Evolutionary conservation across 1,140 invertebrate species (phyloP).

Genomic region (Coelopa frigida): DNA sequence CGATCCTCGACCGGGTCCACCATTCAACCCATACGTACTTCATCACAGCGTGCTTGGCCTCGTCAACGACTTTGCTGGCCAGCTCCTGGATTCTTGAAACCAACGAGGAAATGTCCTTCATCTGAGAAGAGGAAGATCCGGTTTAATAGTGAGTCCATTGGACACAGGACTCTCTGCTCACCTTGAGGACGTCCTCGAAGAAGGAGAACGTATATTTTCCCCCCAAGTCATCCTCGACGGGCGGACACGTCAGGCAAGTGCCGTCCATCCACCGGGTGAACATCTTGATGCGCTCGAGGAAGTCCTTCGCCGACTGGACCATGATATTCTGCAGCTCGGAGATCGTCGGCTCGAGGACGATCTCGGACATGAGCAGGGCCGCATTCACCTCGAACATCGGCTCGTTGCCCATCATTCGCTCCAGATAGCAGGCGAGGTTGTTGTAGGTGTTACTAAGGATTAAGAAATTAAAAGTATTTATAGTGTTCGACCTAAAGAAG

Average conservation of each 20-base stretch:
- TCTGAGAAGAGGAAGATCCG: slow-evolving; percentile 2
- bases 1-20: no score
- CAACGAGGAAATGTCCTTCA: slow-evolving; percentile 55
- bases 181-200: slow-evolving; percentile 67
- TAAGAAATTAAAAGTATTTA: neutral
- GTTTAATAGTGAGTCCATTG: neutral
- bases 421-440: slow-evolving; percentile 65
- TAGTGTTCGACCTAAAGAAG: neutral
- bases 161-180: slow-evolving; percentile 32
- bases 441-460: slow-evolving; percentile 41
- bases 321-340: slow-evolving; percentile 71
- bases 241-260: slow-evolving; percentile 64
- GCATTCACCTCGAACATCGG: slow-evolving; percentile 74
- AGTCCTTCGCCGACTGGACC: slow-evolving; percentile 56
- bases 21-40: slow-evolving; percentile 12
- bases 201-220: slow-evolving; percentile 59
- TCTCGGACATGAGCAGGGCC: slow-evolving; percentile 62
- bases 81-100: slow-evolving; percentile 59
- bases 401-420: slow-evolving; percentile 51
- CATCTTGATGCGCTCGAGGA: slow-evolving; percentile 57
- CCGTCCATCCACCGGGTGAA: slow-evolving; percentile 79
- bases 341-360: slow-evolving; percentile 63
- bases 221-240: slow-evolving; percentile 46
- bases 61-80: slow-evolving; percentile 54
- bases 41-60: slow-evolving; percentile 46